A percentile compares a stretch with the other conserved stretches of the same genome.
Evolutionary conservation across 2,888 invertebrate species (phyloP).

Genomic region (Lochmaea crataegi): DNA sequence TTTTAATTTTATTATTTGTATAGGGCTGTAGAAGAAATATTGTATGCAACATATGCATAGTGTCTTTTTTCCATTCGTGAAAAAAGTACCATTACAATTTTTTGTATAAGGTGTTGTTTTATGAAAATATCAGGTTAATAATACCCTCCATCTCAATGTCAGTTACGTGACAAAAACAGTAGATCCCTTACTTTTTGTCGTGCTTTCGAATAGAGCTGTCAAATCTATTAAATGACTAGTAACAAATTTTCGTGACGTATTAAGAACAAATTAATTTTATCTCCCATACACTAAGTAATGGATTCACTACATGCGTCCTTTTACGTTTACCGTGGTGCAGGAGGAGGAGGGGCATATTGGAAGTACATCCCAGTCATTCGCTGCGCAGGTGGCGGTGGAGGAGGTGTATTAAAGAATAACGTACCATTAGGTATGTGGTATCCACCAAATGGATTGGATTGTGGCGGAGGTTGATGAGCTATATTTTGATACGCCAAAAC

Average conservation of each 20-base stretch:
- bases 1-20: no score
- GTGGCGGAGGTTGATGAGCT: slow-evolving; percentile 30
- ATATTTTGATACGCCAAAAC: slow-evolving; percentile 29
- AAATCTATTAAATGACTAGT: neutral
- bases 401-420: slow-evolving; percentile 61
- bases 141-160: neutral
- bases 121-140: neutral
- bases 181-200: neutral
- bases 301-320: neutral
- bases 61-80: no score
- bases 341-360: slow-evolving; percentile 60
- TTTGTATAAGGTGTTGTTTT: no score
- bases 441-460: slow-evolving; percentile 48
- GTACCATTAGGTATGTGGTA: slow-evolving; percentile 59
- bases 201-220: neutral
- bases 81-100: no score
- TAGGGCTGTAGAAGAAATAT: no score
- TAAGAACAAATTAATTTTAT: slow-evolving; percentile 8
- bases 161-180: neutral
- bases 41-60: no score
- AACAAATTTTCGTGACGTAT: slow-evolving; percentile 7
- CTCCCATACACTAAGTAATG: neutral
- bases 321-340: slow-evolving; percentile 56
- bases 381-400: slow-evolving; percentile 57
- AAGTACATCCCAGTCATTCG: slow-evolving; percentile 51